These are phyloP conservation scores for Dreissena rostriformis DNA, from an alignment of 1,140 invertebrate species.

Conservation along the genomic window DNA sequence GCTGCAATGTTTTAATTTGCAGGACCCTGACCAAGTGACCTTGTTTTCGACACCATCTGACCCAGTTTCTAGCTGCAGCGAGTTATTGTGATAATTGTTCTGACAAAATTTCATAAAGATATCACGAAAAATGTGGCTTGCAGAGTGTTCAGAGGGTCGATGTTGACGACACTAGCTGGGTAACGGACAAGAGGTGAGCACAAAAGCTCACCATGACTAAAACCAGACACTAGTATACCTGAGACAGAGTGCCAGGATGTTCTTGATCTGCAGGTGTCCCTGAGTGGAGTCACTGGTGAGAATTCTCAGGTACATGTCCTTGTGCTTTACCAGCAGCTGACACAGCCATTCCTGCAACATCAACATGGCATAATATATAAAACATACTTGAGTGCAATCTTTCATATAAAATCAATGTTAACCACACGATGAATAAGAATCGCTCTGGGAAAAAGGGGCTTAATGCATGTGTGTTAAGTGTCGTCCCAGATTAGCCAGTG, in stretches of 20 bases:
- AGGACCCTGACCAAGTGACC: no score
- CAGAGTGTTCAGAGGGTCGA: neutral
- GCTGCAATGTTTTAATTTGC: no score
- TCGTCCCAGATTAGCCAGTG: neutral
- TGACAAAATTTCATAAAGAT: no score
- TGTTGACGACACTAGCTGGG: no score
- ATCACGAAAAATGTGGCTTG: no score
- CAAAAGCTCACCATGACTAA: neutral
- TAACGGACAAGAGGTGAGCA: neutral
- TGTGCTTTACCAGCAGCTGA: conserved; percentile 72
- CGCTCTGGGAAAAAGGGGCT: no score
- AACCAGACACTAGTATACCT: conserved; percentile 59
- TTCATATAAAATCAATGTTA: neutral
- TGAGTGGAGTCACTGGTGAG: conserved; percentile 37
- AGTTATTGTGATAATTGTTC: no score
- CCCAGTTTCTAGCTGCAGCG: no score
- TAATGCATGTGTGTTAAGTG: neutral
- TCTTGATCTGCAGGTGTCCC: conserved; percentile 63
- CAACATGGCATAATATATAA: conserved; percentile 8
- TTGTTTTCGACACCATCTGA: no score
- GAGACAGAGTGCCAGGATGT: conserved; percentile 67
- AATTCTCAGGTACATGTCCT: conserved; percentile 61
- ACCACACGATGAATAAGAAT: neutral
- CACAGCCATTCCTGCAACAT: conserved; percentile 71
- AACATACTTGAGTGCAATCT: neutral